Conservation (phyloP, 2,113 vertebrate genomes). For the Hippocampus guttulatus region DNA sequence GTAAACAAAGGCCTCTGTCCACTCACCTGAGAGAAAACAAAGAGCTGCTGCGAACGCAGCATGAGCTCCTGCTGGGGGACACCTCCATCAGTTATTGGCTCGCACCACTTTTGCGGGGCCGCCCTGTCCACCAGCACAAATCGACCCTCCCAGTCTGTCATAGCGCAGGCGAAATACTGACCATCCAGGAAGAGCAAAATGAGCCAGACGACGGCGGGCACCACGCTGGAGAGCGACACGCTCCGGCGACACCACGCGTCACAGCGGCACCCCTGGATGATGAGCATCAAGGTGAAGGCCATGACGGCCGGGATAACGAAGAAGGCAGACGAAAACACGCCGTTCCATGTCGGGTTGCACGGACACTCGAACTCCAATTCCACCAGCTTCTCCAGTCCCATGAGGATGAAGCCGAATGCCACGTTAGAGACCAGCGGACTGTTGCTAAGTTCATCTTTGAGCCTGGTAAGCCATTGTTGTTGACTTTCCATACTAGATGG, state of each 20-base stretch:
- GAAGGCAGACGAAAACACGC: constrained; percentile 69
- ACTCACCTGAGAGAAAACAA: constrained; percentile 73
- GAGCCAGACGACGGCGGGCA: constrained; percentile 71
- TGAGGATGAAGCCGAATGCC: constrained; percentile 73
- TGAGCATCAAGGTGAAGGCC: constrained; percentile 71
- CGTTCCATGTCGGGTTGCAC: constrained; percentile 69
- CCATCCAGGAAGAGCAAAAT: constrained; percentile 74
- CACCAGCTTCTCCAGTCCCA: constrained; percentile 74
- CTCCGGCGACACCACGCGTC: constrained; percentile 58
- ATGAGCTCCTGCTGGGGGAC: constrained; percentile 65
- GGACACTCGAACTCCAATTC: constrained; percentile 76
- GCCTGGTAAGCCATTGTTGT: constrained; percentile 73
- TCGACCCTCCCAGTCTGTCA: constrained; percentile 72
- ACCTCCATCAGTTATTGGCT: constrained; percentile 64
- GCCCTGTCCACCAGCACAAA: constrained; percentile 71
- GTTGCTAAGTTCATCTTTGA: constrained; percentile 75
- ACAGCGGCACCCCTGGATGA: constrained; percentile 71
- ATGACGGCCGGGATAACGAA: constrained; percentile 73
- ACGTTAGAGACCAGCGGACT: constrained; percentile 73
- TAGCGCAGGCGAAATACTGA: constrained; percentile 72
- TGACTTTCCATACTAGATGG: constrained; percentile 73
- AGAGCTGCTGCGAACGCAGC: constrained; percentile 69
- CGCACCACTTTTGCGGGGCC: constrained; percentile 73
- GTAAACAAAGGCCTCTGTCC: neutral
- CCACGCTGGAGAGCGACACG: constrained; percentile 62